phyloP scores from a whole-genome alignment of 2,797 vertebrate species.

The Octomys mimax region DNA sequence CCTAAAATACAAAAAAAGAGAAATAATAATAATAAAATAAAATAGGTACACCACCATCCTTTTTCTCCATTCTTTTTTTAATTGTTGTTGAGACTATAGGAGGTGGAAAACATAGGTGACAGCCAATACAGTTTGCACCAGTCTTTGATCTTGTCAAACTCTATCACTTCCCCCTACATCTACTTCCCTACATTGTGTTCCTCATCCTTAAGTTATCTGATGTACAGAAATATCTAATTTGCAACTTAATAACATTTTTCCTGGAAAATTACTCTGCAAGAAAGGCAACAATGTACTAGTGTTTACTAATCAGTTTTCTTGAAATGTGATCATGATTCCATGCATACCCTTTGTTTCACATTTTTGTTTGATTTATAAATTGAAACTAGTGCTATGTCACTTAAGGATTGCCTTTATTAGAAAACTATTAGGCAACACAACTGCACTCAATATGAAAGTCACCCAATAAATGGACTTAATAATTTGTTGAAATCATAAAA shows the following conservation, averaged over 20 bases:
- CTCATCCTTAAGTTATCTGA: neutral
- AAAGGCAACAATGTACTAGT: neutral
- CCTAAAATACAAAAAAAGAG: no score
- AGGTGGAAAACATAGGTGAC: neutral
- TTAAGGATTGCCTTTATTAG: slow-evolving; percentile 35
- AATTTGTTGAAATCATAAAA: slow-evolving; percentile 52
- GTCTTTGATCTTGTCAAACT: neutral
- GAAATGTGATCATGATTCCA: neutral
- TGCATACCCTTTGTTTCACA: neutral
- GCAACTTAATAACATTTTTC: slow-evolving; percentile 14
- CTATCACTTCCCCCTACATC: neutral
- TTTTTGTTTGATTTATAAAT: slow-evolving; percentile 49
- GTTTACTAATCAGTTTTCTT: slow-evolving; percentile 37
- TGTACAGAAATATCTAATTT: slow-evolving; percentile 8
- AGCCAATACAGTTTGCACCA: neutral
- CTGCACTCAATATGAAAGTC: slow-evolving; percentile 16
- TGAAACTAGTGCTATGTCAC: slow-evolving; percentile 11
- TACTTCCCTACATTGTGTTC: neutral
- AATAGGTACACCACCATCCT: neutral
- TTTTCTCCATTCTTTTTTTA: neutral
- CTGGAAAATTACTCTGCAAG: neutral
- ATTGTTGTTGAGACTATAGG: neutral
- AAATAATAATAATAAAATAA: neutral
- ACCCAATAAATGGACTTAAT: slow-evolving; percentile 1
- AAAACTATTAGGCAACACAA: slow-evolving; percentile 42